Conservation (phyloP, 2,797 vertebrate species). For the Champsocephalus gunnari region DNA sequence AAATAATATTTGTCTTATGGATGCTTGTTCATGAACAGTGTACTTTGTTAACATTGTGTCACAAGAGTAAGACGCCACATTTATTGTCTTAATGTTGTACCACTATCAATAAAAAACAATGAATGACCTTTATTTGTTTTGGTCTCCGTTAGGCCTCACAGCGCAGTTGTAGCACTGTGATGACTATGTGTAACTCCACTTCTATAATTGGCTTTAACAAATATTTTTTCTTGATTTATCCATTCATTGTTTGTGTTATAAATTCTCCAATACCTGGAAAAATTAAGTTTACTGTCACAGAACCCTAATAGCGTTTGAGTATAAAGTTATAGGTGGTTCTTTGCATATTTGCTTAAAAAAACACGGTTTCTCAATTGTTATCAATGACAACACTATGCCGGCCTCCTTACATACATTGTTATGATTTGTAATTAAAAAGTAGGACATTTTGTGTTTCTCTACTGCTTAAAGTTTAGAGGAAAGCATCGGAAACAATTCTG, state of each 20-base stretch:
- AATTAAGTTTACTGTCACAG: no score
- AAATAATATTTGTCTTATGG: constrained; percentile 53
- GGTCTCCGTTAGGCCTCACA: not conserved
- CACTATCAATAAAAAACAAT: constrained; percentile 65
- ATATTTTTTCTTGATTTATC: not conserved
- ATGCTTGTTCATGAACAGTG: constrained; percentile 53
- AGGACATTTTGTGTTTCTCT: not conserved
- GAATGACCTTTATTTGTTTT: constrained; percentile 12
- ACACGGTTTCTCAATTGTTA: no score
- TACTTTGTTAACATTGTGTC: constrained; percentile 55
- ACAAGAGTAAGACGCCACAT: constrained; percentile 28
- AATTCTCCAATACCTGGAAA: no score
- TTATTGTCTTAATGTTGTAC: constrained; percentile 69
- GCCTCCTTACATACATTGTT: not conserved
- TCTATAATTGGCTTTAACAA: no score
- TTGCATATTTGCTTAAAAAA: no score
- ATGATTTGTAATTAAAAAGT: not conserved
- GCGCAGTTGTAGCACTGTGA: not conserved
- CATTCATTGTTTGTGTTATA: not conserved
- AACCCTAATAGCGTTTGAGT: no score
- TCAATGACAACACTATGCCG: not conserved
- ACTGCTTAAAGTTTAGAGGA: not conserved
- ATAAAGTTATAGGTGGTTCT: no score
- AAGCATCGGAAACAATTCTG: no score
- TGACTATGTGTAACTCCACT: constrained; percentile 11